Conservation (phyloP, 30 jellyfish, hydroid and myxozoan genomes). For the Aurelia coerulea region DNA sequence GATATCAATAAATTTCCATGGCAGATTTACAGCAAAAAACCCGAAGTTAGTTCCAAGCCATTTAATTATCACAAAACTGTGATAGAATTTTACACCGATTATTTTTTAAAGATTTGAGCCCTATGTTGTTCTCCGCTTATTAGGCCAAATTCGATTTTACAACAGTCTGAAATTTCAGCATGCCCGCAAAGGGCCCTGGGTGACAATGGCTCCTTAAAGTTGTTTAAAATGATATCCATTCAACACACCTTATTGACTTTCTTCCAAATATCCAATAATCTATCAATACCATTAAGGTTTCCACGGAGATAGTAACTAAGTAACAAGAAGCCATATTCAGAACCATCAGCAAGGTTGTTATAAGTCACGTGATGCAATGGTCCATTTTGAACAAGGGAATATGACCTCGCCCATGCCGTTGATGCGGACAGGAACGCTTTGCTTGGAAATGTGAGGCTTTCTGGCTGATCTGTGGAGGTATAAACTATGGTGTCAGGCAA, state of each 20-base stretch:
- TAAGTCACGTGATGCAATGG: conserved; percentile 27
- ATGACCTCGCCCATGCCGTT: conserved; percentile 34
- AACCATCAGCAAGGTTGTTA: conserved; percentile 70
- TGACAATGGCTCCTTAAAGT: too few relatives aligned
- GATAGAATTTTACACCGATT: too few relatives aligned
- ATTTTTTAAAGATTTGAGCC: too few relatives aligned
- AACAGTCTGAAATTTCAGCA: too few relatives aligned
- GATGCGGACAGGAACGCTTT: conserved; percentile 54
- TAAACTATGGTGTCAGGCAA: not conserved
- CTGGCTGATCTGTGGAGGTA: conserved; percentile 40
- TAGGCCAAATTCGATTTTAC: too few relatives aligned
- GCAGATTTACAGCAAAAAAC: too few relatives aligned
- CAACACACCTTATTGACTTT: conserved; percentile 35
- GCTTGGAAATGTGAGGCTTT: conserved; percentile 51
- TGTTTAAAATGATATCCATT: too few relatives aligned
- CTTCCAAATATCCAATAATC: conserved; percentile 36
- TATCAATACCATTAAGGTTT: conserved; percentile 8
- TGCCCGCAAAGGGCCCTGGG: too few relatives aligned
- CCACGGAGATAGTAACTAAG: conserved; percentile 57
- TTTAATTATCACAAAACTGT: too few relatives aligned
- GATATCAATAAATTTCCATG: too few relatives aligned
- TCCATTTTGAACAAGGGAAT: conserved; percentile 11
- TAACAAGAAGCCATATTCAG: conserved; percentile 42
- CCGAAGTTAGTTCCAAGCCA: too few relatives aligned
- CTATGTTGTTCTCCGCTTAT: too few relatives aligned